A percentile compares a stretch with the other conserved stretches of the same genome.
Evolutionary conservation across 2,113 vertebrate genomes (phyloP).

Genomic region (Callipepla squamata): DNA sequence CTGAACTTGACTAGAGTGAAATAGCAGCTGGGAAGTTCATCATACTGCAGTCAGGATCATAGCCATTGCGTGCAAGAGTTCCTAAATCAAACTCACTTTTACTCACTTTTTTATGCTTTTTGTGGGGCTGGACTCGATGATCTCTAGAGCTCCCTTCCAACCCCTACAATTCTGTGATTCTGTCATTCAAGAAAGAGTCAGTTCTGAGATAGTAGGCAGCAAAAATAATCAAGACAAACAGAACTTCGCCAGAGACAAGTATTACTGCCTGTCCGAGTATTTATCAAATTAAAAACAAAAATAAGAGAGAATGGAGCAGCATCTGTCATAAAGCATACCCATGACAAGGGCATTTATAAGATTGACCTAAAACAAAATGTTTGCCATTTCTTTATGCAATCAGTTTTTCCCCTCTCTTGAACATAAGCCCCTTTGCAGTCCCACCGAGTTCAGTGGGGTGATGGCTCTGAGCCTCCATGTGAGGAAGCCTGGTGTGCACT

Average conservation of each 20-base stretch:
- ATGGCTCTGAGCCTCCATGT: accelerated
- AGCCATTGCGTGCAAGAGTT: background rate
- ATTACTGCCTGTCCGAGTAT: constrained; percentile 46
- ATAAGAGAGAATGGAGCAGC: background rate
- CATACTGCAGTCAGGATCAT: background rate
- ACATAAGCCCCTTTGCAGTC: background rate
- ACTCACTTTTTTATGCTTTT: background rate
- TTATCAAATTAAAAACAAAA: constrained; percentile 60
- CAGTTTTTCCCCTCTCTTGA: background rate
- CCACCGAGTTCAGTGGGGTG: accelerated
- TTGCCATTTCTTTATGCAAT: background rate
- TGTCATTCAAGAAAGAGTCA: constrained; percentile 23
- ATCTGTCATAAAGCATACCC: background rate
- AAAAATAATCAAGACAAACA: background rate
- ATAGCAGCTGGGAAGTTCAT: background rate
- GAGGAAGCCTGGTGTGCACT: background rate
- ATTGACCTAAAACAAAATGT: constrained; percentile 25
- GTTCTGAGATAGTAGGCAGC: constrained; percentile 30
- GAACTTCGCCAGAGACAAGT: background rate
- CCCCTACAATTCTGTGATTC: too few species aligned
- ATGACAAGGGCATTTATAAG: constrained; percentile 43
- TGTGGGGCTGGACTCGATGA: too few species aligned
- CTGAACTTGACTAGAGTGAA: background rate
- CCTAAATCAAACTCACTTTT: background rate
- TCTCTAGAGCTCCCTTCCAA: too few species aligned